Conservation (phyloP, 2,888 invertebrate genomes). For the Cheilosia impressa region DNA sequence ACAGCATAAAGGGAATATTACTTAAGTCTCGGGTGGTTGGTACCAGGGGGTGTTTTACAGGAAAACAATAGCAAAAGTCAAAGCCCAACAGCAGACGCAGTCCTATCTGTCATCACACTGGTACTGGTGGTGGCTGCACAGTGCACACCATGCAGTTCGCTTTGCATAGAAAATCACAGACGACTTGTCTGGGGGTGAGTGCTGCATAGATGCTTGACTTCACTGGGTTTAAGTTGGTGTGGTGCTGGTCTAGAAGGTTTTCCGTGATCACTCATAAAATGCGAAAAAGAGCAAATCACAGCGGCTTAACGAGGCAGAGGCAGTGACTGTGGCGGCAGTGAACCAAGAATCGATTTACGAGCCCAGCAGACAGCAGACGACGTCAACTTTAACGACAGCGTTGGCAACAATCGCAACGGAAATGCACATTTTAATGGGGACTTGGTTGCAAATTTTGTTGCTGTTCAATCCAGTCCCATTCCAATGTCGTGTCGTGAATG, state of each 20-base stretch:
- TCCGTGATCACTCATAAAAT: conserved; percentile 46
- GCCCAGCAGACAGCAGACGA: conserved; percentile 39
- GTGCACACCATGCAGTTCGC: conserved; percentile 8
- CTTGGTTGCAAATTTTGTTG: conserved; percentile 16
- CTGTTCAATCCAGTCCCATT: conserved; percentile 5
- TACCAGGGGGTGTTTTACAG: conserved; percentile 25
- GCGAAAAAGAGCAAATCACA: conserved; percentile 36
- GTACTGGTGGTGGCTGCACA: not conserved
- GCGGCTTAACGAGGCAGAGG: not conserved
- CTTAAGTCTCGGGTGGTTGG: conserved; percentile 6
- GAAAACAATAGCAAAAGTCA: conserved; percentile 50
- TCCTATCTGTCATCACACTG: conserved; percentile 50
- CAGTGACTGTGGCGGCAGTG: conserved; percentile 26
- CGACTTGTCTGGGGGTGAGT: conserved; percentile 71
- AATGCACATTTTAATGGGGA: conserved; percentile 53
- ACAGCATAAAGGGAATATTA: conserved; percentile 19
- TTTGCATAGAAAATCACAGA: conserved; percentile 69
- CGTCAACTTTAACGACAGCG: conserved; percentile 32
- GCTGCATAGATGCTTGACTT: conserved; percentile 21
- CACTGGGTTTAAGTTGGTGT: not conserved
- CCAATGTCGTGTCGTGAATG: conserved; percentile 49
- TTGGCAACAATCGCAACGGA: conserved; percentile 70
- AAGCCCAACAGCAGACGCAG: conserved; percentile 27
- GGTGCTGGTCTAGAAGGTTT: conserved; percentile 33
- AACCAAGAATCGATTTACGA: conserved; percentile 66